Evolutionary conservation across 2,888 invertebrate species (phyloP).

Genomic region (Volucella zonaria): DNA sequence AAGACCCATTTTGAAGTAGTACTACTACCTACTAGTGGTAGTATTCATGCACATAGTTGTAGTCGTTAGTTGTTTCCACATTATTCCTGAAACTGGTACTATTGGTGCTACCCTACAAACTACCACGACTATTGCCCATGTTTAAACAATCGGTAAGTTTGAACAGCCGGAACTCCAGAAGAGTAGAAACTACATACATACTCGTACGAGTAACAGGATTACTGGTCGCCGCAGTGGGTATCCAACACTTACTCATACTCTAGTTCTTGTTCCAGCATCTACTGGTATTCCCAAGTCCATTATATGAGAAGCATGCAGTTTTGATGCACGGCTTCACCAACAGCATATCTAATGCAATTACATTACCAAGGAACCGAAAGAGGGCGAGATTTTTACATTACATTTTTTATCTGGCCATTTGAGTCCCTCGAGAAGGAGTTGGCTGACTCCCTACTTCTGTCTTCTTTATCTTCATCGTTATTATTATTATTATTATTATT

Average conservation of each 20-base stretch:
- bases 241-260: slow-evolving; percentile 21
- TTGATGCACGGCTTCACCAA: slow-evolving; percentile 47
- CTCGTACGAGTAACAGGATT: slow-evolving; percentile 43
- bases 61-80: slow-evolving; percentile 1
- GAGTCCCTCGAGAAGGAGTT: background rate
- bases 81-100: slow-evolving; percentile 1
- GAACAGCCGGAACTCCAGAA: slow-evolving; percentile 52
- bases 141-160: slow-evolving; percentile 58
- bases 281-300: slow-evolving; percentile 33
- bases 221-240: slow-evolving; percentile 41
- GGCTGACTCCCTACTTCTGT: background rate
- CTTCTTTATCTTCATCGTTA: too few species aligned
- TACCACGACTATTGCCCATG: slow-evolving; percentile 14
- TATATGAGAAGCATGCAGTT: slow-evolving; percentile 36
- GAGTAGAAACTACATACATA: slow-evolving; percentile 46
- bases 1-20: slow-evolving; percentile 17
- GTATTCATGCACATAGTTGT: too few species aligned
- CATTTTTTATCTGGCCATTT: background rate
- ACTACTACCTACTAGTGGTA: too few species aligned
- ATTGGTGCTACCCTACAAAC: background rate
- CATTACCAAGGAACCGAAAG: slow-evolving; percentile 48
- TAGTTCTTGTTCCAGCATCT: background rate
- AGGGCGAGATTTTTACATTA: slow-evolving; percentile 26
- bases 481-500: background rate
- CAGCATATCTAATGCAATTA: slow-evolving; percentile 61